These are phyloP conservation scores for Danaus chrysippus DNA, from an alignment of 2,888 invertebrate species.

Conservation along the genomic window DNA sequence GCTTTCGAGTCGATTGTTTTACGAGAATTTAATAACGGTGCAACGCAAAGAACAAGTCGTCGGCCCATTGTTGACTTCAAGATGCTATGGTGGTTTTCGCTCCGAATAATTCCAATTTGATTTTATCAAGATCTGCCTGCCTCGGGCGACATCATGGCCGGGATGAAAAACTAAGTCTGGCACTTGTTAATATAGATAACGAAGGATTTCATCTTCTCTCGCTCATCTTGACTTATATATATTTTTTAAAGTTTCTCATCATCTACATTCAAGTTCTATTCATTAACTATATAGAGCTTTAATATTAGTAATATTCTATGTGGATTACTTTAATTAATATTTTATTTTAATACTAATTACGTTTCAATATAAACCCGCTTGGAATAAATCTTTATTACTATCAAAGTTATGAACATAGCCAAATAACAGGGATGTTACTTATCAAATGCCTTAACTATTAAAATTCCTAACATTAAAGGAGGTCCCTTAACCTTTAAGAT, in stretches of 20 bases:
- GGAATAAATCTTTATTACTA: not conserved
- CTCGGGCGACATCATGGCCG: slow-evolving; percentile 30
- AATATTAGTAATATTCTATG: not conserved
- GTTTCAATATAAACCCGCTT: not conserved
- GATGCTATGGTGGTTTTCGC: slow-evolving; percentile 48
- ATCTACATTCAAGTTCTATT: not conserved
- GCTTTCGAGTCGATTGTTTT: slow-evolving; percentile 77
- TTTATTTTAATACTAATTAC: not conserved
- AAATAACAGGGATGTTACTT: slow-evolving; percentile 13
- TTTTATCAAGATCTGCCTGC: slow-evolving; percentile 45
- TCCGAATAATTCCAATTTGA: slow-evolving; percentile 48
- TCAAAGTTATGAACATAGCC: not conserved
- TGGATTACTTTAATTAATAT: no score
- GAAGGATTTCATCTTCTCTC: not conserved
- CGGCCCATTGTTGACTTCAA: slow-evolving; percentile 72
- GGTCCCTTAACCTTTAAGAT: slow-evolving; percentile 40
- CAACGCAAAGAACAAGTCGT: slow-evolving; percentile 73
- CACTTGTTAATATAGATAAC: slow-evolving; percentile 16
- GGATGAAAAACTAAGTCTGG: slow-evolving; percentile 24
- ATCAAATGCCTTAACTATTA: slow-evolving; percentile 46
- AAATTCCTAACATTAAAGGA: slow-evolving; percentile 49
- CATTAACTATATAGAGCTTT: not conserved
- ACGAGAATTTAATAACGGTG: slow-evolving; percentile 79
- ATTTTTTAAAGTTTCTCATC: not conserved
- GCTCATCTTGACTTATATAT: not conserved